These are phyloP conservation scores for Strix uralensis DNA, from an alignment of 2,113 vertebrate species.

Conservation along the genomic window DNA sequence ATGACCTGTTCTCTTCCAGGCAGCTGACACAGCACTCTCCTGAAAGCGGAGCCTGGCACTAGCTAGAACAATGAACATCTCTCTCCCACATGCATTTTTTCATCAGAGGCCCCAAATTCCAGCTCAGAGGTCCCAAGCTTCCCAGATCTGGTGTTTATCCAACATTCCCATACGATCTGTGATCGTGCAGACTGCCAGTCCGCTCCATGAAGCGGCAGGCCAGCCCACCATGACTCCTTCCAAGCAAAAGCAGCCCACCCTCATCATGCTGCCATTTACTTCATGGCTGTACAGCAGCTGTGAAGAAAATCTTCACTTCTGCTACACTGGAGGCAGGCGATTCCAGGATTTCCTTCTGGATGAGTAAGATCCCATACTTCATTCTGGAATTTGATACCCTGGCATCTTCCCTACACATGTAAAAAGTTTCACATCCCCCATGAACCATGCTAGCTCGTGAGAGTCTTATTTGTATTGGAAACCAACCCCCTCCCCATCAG, in stretches of 20 bases:
- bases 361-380: neutral
- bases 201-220: neutral
- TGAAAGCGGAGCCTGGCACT: constrained; percentile 15
- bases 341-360: neutral
- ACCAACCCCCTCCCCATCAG: neutral
- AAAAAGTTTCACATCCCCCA: neutral
- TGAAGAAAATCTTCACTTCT: neutral
- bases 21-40: constrained; percentile 45
- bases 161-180: neutral
- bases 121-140: constrained; percentile 6
- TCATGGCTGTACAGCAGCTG: neutral
- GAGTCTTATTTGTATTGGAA: neutral
- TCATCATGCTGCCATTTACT: neutral
- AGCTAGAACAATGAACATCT: constrained; percentile 36
- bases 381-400: neutral
- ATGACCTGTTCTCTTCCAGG: constrained; percentile 37
- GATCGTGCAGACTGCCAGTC: neutral
- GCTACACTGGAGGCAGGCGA: neutral
- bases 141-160: constrained; percentile 15
- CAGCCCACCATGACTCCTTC: neutral
- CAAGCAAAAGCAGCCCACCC: neutral
- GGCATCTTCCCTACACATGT: neutral
- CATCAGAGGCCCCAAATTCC: constrained; percentile 19
- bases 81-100: constrained; percentile 36
- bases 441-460: neutral